Base-by-base conservation (phyloP, 1,140 invertebrate genomes). In the Drosophila erecta region DNA sequence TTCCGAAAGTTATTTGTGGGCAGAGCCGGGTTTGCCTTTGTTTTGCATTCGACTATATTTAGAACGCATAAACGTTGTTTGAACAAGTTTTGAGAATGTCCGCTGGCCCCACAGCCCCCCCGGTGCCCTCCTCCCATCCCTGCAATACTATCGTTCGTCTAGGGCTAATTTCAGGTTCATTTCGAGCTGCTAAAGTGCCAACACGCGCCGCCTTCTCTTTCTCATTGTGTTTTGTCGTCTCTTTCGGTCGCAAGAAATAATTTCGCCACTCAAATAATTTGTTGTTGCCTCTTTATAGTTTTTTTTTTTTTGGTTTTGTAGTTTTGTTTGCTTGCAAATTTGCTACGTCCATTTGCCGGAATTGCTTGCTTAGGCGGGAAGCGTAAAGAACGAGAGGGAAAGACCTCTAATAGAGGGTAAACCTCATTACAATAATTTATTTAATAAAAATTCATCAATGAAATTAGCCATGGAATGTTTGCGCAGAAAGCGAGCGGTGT, bases 401-500 rank as follows among this genome's bases (percentile, higher is more conserved):
- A 49, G 50, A 73, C 58, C 64, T 43, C 64, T 50, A 53, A 46
- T 69, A 49, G 57, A 37, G 71, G 72, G 44, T 47, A 57, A 71
- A 57, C 50, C 81, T 80, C 67, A 85, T 85, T 85, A 86, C 67
- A 84, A 84, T 77, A 85, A 85, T 85, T 85, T 85, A 85, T 85
- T 85, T 77, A 85, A 85, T 85, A 85, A 85, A 85, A 86, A 86
- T 81, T 84, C 77, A 86, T 81, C 81, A 86, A 85, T 85, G 81
- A 81, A 85, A 85, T 85, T 83, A 76, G 76, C 67, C 81, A 74
- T 79, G 65, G 75, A 84, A 75, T 69, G 41, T 50, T 51, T 74
- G 74, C 44, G 24, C 41, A 15, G 3, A 43, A 30, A 50, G 15
- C 27, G 46, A 50, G 38, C 12, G 41, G 43, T 30, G n/a, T 8